Conservation (phyloP, 1,140 invertebrate species). For the Penaeus indicus region DNA sequence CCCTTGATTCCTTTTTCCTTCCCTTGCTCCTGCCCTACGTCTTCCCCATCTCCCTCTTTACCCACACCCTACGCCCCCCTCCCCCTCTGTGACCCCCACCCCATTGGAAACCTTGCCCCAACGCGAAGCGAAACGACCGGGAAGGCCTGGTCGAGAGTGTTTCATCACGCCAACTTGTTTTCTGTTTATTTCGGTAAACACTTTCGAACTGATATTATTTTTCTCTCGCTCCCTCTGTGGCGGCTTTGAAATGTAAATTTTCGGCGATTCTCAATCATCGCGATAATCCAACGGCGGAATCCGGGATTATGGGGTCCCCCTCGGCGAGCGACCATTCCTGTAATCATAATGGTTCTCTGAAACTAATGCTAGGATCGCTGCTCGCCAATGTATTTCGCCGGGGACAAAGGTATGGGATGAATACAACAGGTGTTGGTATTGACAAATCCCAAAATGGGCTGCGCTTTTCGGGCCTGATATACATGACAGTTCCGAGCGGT, state of each 20-base stretch:
- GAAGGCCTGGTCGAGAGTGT: background rate
- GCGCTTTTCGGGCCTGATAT: no score
- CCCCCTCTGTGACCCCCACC: background rate
- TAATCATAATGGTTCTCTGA: constrained; percentile 51
- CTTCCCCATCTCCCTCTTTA: background rate
- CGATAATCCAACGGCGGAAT: constrained; percentile 44
- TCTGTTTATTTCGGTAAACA: no score
- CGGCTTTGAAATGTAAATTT: constrained; percentile 51
- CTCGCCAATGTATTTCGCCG: constrained; percentile 32
- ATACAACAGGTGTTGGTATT: constrained; percentile 5
- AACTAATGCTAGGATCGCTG: constrained; percentile 53
- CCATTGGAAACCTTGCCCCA: background rate
- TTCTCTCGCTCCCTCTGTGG: constrained; percentile 14
- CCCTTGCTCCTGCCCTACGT: no score
- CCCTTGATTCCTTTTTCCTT: no score
- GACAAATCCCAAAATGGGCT: constrained; percentile 28
- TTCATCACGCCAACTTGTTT: no score
- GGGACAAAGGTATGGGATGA: constrained; percentile 25
- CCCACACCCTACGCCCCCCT: background rate
- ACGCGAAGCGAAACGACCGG: background rate
- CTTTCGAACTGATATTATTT: background rate
- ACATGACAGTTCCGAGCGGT: no score
- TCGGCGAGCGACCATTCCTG: constrained; percentile 37
- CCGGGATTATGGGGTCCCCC: constrained; percentile 51
- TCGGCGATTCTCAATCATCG: constrained; percentile 49